Conservation (phyloP, 2,888 invertebrate species). For the Lasioglossum pauxillum region DNA sequence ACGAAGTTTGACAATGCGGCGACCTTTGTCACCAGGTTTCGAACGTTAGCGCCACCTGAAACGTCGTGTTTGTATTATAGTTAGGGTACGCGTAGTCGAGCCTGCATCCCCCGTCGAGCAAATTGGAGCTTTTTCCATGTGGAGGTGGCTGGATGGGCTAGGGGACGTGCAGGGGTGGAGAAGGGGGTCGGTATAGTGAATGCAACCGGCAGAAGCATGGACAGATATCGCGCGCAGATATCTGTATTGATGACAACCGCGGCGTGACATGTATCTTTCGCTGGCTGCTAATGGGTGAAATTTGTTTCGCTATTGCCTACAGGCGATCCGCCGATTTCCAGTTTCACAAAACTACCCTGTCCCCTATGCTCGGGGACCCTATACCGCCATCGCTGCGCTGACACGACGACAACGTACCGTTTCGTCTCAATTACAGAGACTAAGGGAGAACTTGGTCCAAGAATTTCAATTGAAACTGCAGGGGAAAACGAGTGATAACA, state of each 20-base stretch:
- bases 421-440: constrained; percentile 66
- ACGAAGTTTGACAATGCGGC: constrained; percentile 6
- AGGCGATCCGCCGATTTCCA: constrained; percentile 67
- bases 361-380: background rate
- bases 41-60: constrained; percentile 20
- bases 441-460: background rate
- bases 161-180: background rate
- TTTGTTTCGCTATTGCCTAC: constrained; percentile 70
- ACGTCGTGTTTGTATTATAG: constrained; percentile 15
- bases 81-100: background rate
- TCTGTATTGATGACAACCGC: constrained; percentile 71
- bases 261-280: constrained; percentile 62
- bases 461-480: background rate
- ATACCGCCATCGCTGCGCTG: constrained; percentile 36
- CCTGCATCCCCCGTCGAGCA: constrained; percentile 37
- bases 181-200: background rate
- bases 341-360: constrained; percentile 54
- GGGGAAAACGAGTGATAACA: background rate
- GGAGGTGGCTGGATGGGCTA: background rate
- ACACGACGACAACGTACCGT: constrained; percentile 61
- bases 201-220: constrained; percentile 2
- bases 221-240: constrained; percentile 64
- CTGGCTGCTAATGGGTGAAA: constrained; percentile 70
- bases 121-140: constrained; percentile 45
- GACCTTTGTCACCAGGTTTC: constrained; percentile 7